These are phyloP conservation scores for Micropterix aruncella DNA, from an alignment of 2,888 invertebrate genomes.

Conservation along the genomic window DNA sequence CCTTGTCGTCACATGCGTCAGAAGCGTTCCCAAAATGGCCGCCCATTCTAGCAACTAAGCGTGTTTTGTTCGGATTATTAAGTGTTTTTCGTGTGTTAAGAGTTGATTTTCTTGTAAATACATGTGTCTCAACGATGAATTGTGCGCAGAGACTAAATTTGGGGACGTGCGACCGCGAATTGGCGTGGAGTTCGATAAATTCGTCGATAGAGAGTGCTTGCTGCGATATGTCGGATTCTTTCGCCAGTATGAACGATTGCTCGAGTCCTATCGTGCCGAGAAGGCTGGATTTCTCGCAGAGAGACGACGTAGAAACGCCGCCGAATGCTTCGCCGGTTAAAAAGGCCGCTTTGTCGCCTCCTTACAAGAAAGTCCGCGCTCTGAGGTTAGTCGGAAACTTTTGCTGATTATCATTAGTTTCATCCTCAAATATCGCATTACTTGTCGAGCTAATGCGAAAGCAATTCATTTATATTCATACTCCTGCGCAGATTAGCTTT, in stretches of 20 bases:
- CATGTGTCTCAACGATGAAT: conserved; percentile 17
- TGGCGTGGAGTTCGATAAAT: conserved; percentile 30
- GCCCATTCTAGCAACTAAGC: too few species aligned
- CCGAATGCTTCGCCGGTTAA: conserved; percentile 21
- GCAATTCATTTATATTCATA: too few species aligned
- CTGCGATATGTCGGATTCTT: conserved; percentile 48
- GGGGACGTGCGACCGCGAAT: conserved; percentile 20
- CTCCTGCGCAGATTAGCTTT: too few species aligned
- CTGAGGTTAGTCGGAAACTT: conserved; percentile 36
- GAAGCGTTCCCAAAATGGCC: too few species aligned
- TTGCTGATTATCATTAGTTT: too few species aligned
- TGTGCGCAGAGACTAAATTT: conserved; percentile 22
- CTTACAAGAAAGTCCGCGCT: conserved; percentile 44
- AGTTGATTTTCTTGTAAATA: conserved; percentile 1
- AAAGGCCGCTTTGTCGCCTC: conserved; percentile 31
- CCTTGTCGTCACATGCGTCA: too few species aligned
- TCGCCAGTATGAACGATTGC: conserved; percentile 44
- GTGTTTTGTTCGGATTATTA: not conserved
- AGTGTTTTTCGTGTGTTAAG: not conserved
- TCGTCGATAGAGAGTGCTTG: conserved; percentile 43
- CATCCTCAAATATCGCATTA: too few species aligned
- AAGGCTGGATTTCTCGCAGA: conserved; percentile 40
- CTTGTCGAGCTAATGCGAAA: too few species aligned
- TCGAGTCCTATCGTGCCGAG: conserved; percentile 44
- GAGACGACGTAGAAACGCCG: conserved; percentile 32